These are phyloP conservation scores for Hartigia nigra DNA, from an alignment of 2,888 invertebrate genomes.

Conservation along the genomic window DNA sequence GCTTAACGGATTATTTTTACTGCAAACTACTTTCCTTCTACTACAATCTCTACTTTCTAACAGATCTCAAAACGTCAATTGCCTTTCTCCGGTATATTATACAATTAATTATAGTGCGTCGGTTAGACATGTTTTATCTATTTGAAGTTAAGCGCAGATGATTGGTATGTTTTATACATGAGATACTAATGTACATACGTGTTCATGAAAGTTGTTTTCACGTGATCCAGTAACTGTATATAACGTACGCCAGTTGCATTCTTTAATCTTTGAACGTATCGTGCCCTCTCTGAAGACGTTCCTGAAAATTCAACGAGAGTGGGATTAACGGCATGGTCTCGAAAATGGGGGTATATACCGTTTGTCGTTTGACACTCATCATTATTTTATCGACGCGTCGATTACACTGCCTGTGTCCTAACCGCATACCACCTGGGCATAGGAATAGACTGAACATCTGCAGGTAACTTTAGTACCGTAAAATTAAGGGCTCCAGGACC, in stretches of 20 bases:
- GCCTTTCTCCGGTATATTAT: not conserved
- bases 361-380: constrained; percentile 39
- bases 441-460: not conserved
- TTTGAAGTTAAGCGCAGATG: not conserved
- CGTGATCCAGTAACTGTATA: not conserved
- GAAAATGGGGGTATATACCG: constrained; percentile 42
- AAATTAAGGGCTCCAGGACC: not conserved
- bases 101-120: not conserved
- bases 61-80: not conserved
- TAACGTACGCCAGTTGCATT: not conserved
- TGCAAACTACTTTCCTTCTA: not conserved
- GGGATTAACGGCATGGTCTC: constrained; percentile 37
- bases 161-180: not conserved
- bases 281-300: constrained; percentile 25
- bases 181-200: not conserved
- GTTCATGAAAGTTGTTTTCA: not conserved
- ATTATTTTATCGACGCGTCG: constrained; percentile 31
- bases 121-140: not conserved
- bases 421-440: not conserved
- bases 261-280: not conserved
- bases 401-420: not conserved
- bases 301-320: constrained; percentile 36
- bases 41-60: not conserved
- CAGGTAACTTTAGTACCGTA: not conserved
- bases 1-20: not conserved